A percentile compares a stretch with the other conserved stretches of the same genome.
These are phyloP conservation scores for Oxytorus armatus DNA, from an alignment of 2,888 invertebrate species.

Conservation along the genomic window DNA sequence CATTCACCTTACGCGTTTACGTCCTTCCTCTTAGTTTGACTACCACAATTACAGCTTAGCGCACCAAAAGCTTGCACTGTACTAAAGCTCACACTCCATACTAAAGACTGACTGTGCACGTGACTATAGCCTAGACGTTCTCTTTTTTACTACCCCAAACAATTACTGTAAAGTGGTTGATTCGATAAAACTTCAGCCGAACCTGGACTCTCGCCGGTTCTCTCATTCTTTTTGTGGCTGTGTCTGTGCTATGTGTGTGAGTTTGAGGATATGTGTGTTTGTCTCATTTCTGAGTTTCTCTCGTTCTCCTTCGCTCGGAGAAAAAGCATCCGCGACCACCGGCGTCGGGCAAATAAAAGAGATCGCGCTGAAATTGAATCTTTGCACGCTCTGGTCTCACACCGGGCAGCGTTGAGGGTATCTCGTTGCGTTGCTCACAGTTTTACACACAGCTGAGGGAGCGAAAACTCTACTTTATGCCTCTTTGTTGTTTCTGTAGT, in stretches of 20 bases:
- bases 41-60: background rate
- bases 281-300: conserved; percentile 38
- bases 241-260: background rate
- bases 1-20: too few relatives aligned
- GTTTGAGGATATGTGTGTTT: background rate
- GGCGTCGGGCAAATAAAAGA: conserved; percentile 70
- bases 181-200: conserved; percentile 66
- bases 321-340: conserved; percentile 60
- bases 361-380: conserved; percentile 73
- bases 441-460: conserved; percentile 43
- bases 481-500: conserved; percentile 10
- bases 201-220: conserved; percentile 26
- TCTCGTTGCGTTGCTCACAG: conserved; percentile 59
- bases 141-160: conserved; percentile 69
- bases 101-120: conserved; percentile 8
- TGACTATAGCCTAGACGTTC: background rate
- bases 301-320: conserved; percentile 20
- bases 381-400: conserved; percentile 64
- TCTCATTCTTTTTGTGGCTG: conserved; percentile 34
- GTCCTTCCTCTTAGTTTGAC: background rate
- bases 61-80: conserved; percentile 20
- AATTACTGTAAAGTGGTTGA: conserved; percentile 73
- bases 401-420: conserved; percentile 30
- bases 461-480: conserved; percentile 30
- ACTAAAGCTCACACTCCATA: background rate